Conservation (phyloP, 2,888 invertebrate genomes). For the Acanthacorydalis orientalis region DNA sequence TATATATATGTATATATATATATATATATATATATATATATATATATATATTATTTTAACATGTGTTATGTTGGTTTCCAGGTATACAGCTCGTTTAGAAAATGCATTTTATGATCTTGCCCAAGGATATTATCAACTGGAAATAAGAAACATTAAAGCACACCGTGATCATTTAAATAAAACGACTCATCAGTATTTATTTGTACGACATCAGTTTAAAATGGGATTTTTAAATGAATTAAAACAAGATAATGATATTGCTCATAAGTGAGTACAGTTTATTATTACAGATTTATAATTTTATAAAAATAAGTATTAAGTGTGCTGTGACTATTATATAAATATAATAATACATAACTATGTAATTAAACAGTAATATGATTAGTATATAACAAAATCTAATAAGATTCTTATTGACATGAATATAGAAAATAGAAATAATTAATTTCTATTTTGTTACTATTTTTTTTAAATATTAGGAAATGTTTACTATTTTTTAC, state of each 20-base stretch:
- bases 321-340: too few relatives aligned
- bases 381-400: too few relatives aligned
- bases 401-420: too few relatives aligned
- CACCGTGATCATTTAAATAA: conserved; percentile 85
- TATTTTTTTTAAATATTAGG: too few relatives aligned
- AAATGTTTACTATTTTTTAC: too few relatives aligned
- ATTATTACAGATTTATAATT: not conserved
- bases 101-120: conserved; percentile 87
- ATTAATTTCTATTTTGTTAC: too few relatives aligned
- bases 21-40: too few relatives aligned
- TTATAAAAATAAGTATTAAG: not conserved
- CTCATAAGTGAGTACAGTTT: conserved; percentile 19
- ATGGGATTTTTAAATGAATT: conserved; percentile 90
- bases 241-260: conserved; percentile 72
- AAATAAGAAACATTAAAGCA: conserved; percentile 69
- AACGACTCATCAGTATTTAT: conserved; percentile 77
- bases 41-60: not conserved
- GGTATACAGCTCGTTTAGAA: conserved; percentile 61
- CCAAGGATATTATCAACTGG: conserved; percentile 80
- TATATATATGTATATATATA: not conserved
- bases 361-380: too few relatives aligned
- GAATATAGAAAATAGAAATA: too few relatives aligned
- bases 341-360: too few relatives aligned
- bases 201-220: conserved; percentile 93
- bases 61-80: not conserved